Evolutionary conservation across 2,797 vertebrate species (phyloP).

Genomic region (Sebastes cheni): DNA sequence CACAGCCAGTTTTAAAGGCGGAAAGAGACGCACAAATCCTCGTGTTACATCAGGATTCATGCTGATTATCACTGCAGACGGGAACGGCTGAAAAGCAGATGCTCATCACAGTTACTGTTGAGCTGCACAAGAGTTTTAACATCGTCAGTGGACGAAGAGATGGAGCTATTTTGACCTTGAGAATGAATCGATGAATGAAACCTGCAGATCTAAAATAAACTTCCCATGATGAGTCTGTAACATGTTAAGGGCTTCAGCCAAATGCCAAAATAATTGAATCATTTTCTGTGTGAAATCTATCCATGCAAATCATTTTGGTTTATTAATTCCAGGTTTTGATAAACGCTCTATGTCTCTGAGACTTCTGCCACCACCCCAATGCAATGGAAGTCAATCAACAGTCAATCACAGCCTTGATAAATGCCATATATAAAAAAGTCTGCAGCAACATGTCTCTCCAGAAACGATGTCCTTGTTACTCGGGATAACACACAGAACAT

Average conservation of each 20-base stretch:
- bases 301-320: not conserved
- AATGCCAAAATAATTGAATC: not conserved
- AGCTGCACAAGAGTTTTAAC: not conserved
- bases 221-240: not conserved
- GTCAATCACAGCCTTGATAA: not conserved
- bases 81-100: not conserved
- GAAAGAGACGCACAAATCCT: conserved; percentile 8
- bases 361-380: not conserved
- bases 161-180: conserved; percentile 18
- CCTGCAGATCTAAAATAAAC: not conserved
- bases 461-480: not conserved
- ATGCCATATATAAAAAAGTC: not conserved
- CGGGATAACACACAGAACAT: not conserved
- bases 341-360: not conserved
- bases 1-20: not conserved
- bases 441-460: not conserved
- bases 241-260: not conserved
- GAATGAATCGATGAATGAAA: not conserved
- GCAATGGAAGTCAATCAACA: too few species aligned
- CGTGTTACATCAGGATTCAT: not conserved
- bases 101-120: not conserved
- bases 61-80: not conserved
- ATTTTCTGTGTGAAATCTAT: not conserved
- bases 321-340: not conserved
- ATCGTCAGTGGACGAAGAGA: not conserved